Evolutionary conservation across 1,140 invertebrate species (phyloP), one percentile per base, ranked within the genome.

Genomic region (Stegodyphus mimosarum): DNA sequence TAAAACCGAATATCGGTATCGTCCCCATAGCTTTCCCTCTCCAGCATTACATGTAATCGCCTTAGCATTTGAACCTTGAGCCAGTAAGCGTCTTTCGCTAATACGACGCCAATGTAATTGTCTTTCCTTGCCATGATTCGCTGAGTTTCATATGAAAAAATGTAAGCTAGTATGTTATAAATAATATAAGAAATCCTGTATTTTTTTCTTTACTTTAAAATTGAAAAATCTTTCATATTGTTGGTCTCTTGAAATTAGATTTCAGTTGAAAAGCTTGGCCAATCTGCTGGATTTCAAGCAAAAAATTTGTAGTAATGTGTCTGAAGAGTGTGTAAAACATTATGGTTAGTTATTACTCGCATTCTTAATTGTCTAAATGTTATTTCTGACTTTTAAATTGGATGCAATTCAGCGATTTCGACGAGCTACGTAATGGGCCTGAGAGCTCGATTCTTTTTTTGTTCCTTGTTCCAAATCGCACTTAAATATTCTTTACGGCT

Each of bases 41-140:
- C 80, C 60, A 18, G 70, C 71, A 74, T 83, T 83, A 83, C 63
- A 48, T 83, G 80, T 83, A 83, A 83, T 83, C 80, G 80, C 51
- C 80, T 83, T 83, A 83, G 71, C 71, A 73, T 83, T 83, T 83
- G 80, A 83, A 83, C 80, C 71, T 74, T 64, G 70, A 83, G 77
- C 66, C 77, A 50, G 67, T 71, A 80, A 80, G 77, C 33, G 52
- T 69, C 67, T 80, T 80, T 71, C 69, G 53, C 67, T 80, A 80
- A 80, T 80, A 80, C 77, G 77, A 55, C 17, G 77, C 52, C 66
- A 71, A 55, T 80, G 77, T 80, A 80, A 80, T 80, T 80, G 77
- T 80, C 77, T 80, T 71, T 71, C 52, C 48, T 10, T 60, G 76
- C 76, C 18, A 78, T 67, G 76, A 78, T 78, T 78, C 50, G 48